Evolutionary conservation across 2,797 vertebrate species (phyloP).

Genomic region (Sebastes baramenuke): DNA sequence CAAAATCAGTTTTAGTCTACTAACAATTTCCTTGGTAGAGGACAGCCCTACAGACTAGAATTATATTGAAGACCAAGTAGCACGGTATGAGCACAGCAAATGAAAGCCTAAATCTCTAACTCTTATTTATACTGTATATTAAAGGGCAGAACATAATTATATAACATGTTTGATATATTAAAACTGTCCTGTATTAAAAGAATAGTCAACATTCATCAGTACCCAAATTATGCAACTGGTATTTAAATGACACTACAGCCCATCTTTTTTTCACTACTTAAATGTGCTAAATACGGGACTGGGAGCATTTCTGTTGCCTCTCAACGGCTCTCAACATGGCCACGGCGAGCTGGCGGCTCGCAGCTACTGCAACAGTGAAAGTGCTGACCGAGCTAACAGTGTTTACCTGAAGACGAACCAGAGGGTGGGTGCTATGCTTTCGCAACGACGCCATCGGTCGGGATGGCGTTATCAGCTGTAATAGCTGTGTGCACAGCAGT

Average conservation of each 20-base stretch:
- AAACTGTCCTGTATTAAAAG: background rate
- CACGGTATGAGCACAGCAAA: background rate
- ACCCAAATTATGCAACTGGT: background rate
- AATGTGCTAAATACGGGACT: background rate
- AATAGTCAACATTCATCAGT: background rate
- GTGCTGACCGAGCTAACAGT: too few species aligned
- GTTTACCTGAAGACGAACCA: too few species aligned
- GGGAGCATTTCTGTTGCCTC: too few species aligned
- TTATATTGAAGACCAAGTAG: background rate
- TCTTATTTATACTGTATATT: background rate
- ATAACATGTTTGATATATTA: too few species aligned
- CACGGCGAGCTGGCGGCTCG: rapidly evolving
- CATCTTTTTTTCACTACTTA: background rate
- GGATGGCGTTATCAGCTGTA: too few species aligned
- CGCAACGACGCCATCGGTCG: rapidly evolving
- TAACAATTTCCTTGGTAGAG: too few species aligned
- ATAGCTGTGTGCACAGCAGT: too few species aligned
- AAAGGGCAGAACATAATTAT: background rate
- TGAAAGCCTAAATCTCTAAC: background rate
- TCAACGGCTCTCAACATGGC: too few species aligned
- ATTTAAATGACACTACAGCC: background rate
- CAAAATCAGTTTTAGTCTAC: too few species aligned
- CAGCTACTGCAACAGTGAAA: too few species aligned
- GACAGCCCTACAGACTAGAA: background rate
- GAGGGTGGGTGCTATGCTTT: too few species aligned